Percentiles rank a stretch among this genome's conserved stretches.
phyloP scores from a whole-genome alignment of 2,888 invertebrate genomes.

The Tetragonula carbonaria region DNA sequence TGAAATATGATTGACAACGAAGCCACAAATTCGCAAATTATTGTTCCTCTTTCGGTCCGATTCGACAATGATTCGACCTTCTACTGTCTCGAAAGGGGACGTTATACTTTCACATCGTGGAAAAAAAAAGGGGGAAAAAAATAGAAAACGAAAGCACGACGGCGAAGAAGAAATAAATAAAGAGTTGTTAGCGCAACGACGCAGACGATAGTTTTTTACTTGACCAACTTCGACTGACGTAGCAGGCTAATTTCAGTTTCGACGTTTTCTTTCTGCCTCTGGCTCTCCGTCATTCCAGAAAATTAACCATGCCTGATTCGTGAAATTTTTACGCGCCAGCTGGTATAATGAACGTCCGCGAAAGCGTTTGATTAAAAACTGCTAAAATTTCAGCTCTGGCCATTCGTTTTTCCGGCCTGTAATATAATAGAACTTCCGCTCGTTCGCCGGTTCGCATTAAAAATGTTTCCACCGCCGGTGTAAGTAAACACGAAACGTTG shows the following conservation, averaged over 20 bases:
- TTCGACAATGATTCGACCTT: background rate
- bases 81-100: background rate
- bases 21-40: no score
- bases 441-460: conserved; percentile 8
- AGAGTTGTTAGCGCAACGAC: background rate
- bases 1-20: background rate
- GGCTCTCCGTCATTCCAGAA: background rate
- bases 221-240: background rate
- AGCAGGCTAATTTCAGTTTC: conserved; percentile 6
- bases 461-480: background rate
- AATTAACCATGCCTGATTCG: conserved; percentile 26
- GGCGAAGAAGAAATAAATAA: no score
- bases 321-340: conserved; percentile 33
- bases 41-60: background rate
- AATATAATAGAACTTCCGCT: conserved; percentile 21
- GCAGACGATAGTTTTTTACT: background rate
- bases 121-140: background rate
- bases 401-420: conserved; percentile 6
- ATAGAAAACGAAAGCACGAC: no score
- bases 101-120: background rate
- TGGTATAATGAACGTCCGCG: conserved; percentile 20
- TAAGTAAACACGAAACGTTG: background rate
- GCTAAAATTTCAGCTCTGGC: conserved; percentile 19
- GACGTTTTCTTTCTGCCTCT: conserved; percentile 1
- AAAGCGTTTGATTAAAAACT: conserved; percentile 39